Percentiles rank a stretch among this genome's conserved stretches.
Conservation (phyloP, 2,113 vertebrate genomes). For the Cebus imitator region DNA sequence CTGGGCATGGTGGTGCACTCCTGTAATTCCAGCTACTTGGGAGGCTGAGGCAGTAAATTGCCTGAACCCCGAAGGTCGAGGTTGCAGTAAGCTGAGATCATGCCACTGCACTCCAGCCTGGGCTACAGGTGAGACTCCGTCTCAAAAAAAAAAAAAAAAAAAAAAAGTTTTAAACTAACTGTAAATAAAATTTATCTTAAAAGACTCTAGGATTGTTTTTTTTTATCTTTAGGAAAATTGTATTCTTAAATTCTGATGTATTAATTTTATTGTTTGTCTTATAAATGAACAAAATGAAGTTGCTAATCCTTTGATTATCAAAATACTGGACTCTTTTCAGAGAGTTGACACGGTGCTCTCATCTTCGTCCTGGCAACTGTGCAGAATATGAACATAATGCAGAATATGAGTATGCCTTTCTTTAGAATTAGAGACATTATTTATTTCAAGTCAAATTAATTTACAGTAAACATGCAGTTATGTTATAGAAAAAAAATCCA, state of each 20-base stretch:
- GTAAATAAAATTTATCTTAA: neutral
- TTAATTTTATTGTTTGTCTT: neutral
- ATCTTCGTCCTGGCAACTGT: neutral
- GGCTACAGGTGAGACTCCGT: too few species aligned
- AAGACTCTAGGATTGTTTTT: neutral
- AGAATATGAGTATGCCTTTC: neutral
- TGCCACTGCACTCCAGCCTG: too few species aligned
- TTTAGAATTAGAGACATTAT: slow-evolving; percentile 4
- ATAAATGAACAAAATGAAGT: neutral
- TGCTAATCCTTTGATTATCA: neutral
- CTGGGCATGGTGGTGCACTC: too few species aligned
- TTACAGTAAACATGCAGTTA: neutral
- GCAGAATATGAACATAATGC: neutral
- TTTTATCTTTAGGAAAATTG: neutral
- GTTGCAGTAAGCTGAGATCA: too few species aligned
- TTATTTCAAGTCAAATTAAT: slow-evolving; percentile 36
- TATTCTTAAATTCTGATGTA: neutral
- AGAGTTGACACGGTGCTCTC: neutral
- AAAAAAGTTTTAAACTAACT: neutral
- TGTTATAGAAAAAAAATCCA: neutral
- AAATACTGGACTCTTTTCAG: neutral
- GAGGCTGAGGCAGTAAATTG: too few species aligned
- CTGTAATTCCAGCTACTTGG: too few species aligned
- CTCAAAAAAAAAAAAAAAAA: too few species aligned
- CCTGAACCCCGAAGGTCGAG: too few species aligned